Evolutionary conservation across 2,113 vertebrate species (phyloP).

Genomic region (Hippotragus niger): DNA sequence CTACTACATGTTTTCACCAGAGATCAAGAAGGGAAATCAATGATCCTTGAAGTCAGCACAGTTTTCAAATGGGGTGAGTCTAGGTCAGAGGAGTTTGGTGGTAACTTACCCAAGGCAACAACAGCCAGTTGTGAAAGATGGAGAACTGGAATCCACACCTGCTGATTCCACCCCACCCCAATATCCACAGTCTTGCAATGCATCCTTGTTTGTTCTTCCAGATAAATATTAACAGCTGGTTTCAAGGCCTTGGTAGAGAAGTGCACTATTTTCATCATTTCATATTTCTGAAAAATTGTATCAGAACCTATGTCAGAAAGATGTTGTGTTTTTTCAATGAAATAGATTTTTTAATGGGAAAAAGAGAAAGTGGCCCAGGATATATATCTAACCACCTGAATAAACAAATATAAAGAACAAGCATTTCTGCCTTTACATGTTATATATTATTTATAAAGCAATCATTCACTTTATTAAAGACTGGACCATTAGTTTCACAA

Average conservation of each 20-base stretch:
- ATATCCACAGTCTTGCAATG: neutral
- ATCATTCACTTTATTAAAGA: conserved; percentile 66
- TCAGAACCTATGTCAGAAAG: conserved; percentile 60
- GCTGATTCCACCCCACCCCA: neutral
- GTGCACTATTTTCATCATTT: conserved; percentile 31
- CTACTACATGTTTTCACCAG: neutral
- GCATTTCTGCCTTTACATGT: conserved; percentile 47
- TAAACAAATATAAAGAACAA: conserved; percentile 60
- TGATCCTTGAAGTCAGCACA: neutral
- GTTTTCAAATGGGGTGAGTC: neutral
- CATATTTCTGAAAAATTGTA: conserved; percentile 53
- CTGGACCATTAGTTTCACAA: conserved; percentile 56
- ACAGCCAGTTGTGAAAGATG: neutral
- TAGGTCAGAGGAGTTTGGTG: neutral
- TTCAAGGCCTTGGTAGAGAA: neutral
- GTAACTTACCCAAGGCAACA: neutral
- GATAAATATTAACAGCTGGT: conserved; percentile 19
- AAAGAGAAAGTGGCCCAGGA: conserved; percentile 18
- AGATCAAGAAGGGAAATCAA: neutral
- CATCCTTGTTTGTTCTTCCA: neutral
- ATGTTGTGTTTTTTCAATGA: conserved; percentile 52
- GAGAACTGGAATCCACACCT: neutral
- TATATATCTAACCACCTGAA: conserved; percentile 55
- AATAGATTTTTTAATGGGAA: conserved; percentile 61
- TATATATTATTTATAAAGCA: conserved; percentile 63